phyloP scores from a whole-genome alignment of 2,797 vertebrate species.

The Varecia variegata region DNA sequence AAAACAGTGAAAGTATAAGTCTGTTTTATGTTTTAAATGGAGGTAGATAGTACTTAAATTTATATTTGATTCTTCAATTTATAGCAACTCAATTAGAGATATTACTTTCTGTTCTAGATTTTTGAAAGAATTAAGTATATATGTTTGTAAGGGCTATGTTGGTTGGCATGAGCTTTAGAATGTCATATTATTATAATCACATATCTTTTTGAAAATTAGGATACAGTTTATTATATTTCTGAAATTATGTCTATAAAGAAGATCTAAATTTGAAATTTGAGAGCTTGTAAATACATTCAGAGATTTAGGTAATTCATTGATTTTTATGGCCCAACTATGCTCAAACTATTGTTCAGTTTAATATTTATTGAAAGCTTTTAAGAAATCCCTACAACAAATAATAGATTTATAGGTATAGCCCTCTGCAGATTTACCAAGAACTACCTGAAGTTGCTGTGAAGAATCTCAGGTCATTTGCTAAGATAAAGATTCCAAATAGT shows the following conservation, averaged over 20 bases:
- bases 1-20: conserved; percentile 57
- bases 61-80: conserved; percentile 23
- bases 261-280: conserved; percentile 11
- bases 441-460: not conserved
- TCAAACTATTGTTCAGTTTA: not conserved
- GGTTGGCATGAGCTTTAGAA: not conserved
- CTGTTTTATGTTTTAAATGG: not conserved
- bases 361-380: not conserved
- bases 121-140: not conserved
- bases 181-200: not conserved
- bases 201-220: conserved; percentile 22
- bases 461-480: not conserved
- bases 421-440: not conserved
- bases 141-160: not conserved
- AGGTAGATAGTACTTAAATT: conserved; percentile 35
- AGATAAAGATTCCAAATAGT: conserved; percentile 8
- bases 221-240: not conserved
- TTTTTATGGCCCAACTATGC: not conserved
- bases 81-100: not conserved
- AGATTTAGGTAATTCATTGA: not conserved
- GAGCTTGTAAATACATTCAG: not conserved
- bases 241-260: not conserved
- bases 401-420: not conserved
- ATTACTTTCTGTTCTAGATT: conserved; percentile 33
- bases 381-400: not conserved